Base-by-base conservation (phyloP, 2,113 vertebrate genomes). In the Carlito syrichta region DNA sequence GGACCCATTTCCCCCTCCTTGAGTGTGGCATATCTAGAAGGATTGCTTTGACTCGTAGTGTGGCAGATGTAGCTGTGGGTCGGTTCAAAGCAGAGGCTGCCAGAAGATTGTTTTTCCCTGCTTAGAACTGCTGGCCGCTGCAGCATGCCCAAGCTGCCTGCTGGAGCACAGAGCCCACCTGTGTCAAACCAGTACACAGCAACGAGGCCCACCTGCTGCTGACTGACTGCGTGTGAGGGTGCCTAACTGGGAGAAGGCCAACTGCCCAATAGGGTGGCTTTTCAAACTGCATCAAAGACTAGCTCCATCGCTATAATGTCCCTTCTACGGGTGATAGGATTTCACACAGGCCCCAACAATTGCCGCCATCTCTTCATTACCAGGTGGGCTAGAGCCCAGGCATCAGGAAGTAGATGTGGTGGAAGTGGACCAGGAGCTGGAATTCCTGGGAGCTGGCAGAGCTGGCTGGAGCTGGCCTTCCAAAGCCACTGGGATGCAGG, bases 261-360 rank as follows among this genome's bases (percentile, higher is more conserved):
- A 9, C 43, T 8, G 14, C 4, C 43, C 14, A 54, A n/a, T 12
- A 35, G 27, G 19, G 48, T 19, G 23, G 17, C 60, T 43, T 79
- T 76, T 14, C 50, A 22, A 54, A 52, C 2, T 1, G 48, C 45
- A 38, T 5, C 38, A 8, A 43, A 68, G 22, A 40, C 11, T 14
- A 13, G 56, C 35, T n/a, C 22, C 48, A 8, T 63, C 2, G 0
- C 38, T 14, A 30, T 8, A 32, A 32, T 3, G 17, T 7, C 23
- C 68, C 43, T 40, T 38, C 19, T 14, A 40, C 40, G 35, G 3
- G 58, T 25, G 56, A 40, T 23, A 16, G 60, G 23, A 10, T 35
- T n/a, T 5, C 4, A 23, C 9, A 5, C 30, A 66, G 25, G 38
- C 27, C 45, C 45, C 25, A 14, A 13, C 25, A n/a, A n/a, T n/a